Evolutionary conservation across 1,140 invertebrate genomes (phyloP).

Genomic region (Frieseomelitta varia): DNA sequence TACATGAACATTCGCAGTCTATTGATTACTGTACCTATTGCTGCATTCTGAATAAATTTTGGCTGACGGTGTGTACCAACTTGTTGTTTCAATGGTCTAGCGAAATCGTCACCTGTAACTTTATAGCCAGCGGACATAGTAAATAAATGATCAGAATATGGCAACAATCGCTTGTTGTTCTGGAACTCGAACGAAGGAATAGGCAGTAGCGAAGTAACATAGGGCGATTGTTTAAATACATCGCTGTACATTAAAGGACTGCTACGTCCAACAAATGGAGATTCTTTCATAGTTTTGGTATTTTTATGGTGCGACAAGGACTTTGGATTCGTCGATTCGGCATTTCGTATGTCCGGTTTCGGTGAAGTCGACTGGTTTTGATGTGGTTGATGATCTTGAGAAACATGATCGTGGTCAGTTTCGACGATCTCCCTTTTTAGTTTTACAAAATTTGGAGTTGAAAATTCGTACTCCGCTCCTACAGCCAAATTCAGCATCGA

Average conservation of each 20-base stretch:
- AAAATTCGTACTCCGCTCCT: neutral
- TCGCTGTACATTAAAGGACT: constrained; percentile 2
- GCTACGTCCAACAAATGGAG: neutral
- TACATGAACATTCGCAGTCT: too few species aligned
- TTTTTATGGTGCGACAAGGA: constrained; percentile 8
- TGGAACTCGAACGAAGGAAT: neutral
- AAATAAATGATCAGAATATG: constrained; percentile 39
- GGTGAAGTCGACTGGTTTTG: neutral
- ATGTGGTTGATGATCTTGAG: constrained; percentile 1
- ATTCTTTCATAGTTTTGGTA: neutral
- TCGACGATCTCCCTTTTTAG: constrained; percentile 35
- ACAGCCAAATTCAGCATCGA: neutral
- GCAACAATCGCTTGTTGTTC: neutral
- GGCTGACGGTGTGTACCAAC: neutral
- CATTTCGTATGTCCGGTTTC: neutral
- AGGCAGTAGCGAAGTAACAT: neutral
- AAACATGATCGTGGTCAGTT: neutral
- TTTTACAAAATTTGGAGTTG: neutral
- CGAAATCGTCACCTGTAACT: neutral
- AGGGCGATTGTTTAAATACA: constrained; percentile 23
- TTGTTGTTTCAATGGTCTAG: neutral
- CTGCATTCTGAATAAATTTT: neutral
- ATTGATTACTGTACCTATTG: neutral
- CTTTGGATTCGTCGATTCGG: neutral
- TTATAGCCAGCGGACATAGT: constrained; percentile 31